Base-by-base conservation (phyloP, 2,113 vertebrate genomes). In the Epinephelus moara region DNA sequence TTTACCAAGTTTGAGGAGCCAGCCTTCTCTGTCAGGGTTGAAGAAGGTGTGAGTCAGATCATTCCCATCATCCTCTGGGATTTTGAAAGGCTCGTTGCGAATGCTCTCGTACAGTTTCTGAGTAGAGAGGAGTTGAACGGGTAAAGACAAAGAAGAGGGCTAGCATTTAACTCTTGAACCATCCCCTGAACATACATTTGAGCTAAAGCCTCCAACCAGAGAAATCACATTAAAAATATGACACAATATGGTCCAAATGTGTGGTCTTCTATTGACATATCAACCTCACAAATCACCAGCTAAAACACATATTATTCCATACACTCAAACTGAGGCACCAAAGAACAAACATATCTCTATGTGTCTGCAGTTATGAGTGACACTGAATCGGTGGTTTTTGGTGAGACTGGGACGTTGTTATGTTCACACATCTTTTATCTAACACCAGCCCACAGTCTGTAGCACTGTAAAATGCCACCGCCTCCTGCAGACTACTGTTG, bases 21-120 rank as follows among this genome's bases (percentile, higher is more conserved):
- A 99, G 66, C 98, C 98, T 91, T 99, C 98, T 0, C 94, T 95
- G 86, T 97, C 97, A 0, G 98, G 98, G 89, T 99, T 99, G 95
- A 99, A 99, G 95, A 99, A 99, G 40, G 98, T 99, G 84, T 99
- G 97, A 0, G 97, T 99, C 81, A 99, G 96, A 85, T 99, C 98
- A 0, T 98, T 97, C 21, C 98, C 97, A 7, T 99, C 97, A 0
- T 99, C 98, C 68, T 98, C 97, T 0, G 98, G 98, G 80, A 99
- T 99, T 91, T 98, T 98, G 91, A 99, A 99, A 0, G 98, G 97
- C 83, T 99, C 98, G 0, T 95, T 98, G 78, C 95, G 97, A 82
- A 99, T 98, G 93, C 97, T 99, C 12, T 98, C 97, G 8, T 97
- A 99, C 47, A 99, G 95, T 91, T 97, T 96, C 95, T 96, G 71